Base-by-base conservation (phyloP, 2,113 vertebrate species). In the Pogona vitticeps region DNA sequence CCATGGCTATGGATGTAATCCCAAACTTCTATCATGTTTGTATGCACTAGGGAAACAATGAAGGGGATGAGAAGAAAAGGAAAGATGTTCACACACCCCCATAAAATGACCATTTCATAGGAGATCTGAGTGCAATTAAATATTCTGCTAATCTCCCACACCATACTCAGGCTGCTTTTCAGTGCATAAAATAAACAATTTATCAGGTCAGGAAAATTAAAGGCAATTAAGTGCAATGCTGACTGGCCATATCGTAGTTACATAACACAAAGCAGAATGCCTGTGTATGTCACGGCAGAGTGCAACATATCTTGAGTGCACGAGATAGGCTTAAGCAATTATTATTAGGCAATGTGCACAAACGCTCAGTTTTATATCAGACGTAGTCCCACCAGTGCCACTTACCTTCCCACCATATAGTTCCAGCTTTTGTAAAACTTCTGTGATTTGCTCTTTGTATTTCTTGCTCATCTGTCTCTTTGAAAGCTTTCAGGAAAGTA, bases 391-490 rank as follows among this genome's bases (percentile, higher is more conserved):
- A 15, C 0, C 3, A 23, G 20, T n/a, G 36, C 14, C 36, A 90
- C 95, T 93, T 89, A 97, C 97, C 92, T 90, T 95, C 56, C 97
- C 97, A 3, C 97, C 97, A 61, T 93, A 91, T 31, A 96, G 95
- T 80, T 98, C 97, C 71, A 97, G 88, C 83, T 95, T 96, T 36
- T 97, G 96, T 83, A 97, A 91, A 3, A 96, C 94, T 84, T 65
- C 81, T 21, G 95, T 97, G 80, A 97, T 94, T 23, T 94, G 93
- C 52, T 97, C 96, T 92, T 94, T 97, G 84, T 96, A 95, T 73
- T 94, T 97, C 92, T 96, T 97, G 78, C 97, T 93, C 95, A 95
- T 97, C 59, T 96, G 93, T 87, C 96, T 96, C 92, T 96, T 97
- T 56, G 96, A 96, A 89, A 98, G 94, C 97, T 98, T 83, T 92